These are phyloP conservation scores for Equus przewalskii DNA, from an alignment of 2,113 vertebrate species.

Conservation along the genomic window DNA sequence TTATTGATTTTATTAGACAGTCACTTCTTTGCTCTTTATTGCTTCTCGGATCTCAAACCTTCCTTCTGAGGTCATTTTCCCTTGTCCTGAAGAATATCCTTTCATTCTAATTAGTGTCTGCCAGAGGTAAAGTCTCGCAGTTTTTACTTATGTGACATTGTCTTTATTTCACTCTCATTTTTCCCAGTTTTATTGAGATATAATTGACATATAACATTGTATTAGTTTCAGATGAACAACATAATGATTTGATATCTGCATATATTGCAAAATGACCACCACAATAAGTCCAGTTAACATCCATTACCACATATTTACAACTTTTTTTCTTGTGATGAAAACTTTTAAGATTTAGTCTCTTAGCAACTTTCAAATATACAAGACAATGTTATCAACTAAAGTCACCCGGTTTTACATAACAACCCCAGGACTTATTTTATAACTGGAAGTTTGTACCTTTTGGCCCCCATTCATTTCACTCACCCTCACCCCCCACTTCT, in stretches of 20 bases:
- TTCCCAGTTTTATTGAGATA: neutral
- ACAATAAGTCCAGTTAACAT: neutral
- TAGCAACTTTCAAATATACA: neutral
- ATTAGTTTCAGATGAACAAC: neutral
- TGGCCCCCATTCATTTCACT: neutral
- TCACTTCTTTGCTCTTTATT: neutral
- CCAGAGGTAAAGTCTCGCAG: neutral
- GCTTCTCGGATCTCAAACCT: neutral
- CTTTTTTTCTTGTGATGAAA: neutral
- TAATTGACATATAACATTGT: neutral
- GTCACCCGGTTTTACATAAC: neutral
- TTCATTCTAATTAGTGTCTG: neutral
- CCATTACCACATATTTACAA: neutral
- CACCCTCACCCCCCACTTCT: neutral
- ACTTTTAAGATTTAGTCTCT: neutral
- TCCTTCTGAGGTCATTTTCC: neutral
- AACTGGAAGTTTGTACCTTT: neutral
- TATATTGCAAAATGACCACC: neutral
- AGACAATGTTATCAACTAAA: neutral
- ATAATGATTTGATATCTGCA: neutral
- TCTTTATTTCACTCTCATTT: neutral
- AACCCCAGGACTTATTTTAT: neutral
- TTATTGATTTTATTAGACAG: neutral
- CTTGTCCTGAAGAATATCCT: neutral
- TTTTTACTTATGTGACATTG: neutral